Evolutionary conservation across 1,140 invertebrate species (phyloP), one percentile per base, ranked within the genome.

Genomic region (Apis laboriosa): DNA sequence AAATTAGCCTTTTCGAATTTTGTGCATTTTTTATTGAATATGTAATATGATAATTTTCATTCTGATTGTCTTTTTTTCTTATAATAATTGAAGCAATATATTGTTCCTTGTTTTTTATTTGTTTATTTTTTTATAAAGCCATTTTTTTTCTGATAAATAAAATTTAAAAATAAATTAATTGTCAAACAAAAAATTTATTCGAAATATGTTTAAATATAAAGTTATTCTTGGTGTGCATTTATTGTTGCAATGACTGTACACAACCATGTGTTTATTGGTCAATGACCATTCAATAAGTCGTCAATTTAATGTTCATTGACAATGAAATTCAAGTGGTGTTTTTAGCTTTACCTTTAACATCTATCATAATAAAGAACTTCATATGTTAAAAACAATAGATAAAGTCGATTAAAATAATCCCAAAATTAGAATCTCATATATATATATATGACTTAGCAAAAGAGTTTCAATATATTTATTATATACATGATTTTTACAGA

Each of bases 261-360:
- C 17, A 61, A 17, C 74, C 43, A 49, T 17, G 60, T 28, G 34
- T 67, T 84, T 63, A 77, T 77, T 86, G 80, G 75, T 87, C 83
- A 84, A 84, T 60, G 85, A 80, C 71, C 78, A 86, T 89, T 74
- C 70, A 85, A 84, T 70, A 84, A 84, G 19, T 51, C 43, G 67
- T 55, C 53, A 80, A 75, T 84, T 84, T 71, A 71, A 28, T 79
- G 53, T 21, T 56, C 68, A 17, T 11, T 21, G 21, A 63, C 24
- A 2, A n/a, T 5, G 28, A 76, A 63, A 28, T 13, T 34, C 24
- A 21, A 28, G 11, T 51, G 43, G 3, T 12, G 7, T 68, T 49
- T 51, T 68, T 43, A 21, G 2, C 9, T 68, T 68, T 51, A 51
- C 13, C 13, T 24, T 1, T 0, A 5, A 1, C 5, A 68, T 24